phyloP scores from a whole-genome alignment of 2,888 invertebrate genomes.

The Helicoverpa assulta region DNA sequence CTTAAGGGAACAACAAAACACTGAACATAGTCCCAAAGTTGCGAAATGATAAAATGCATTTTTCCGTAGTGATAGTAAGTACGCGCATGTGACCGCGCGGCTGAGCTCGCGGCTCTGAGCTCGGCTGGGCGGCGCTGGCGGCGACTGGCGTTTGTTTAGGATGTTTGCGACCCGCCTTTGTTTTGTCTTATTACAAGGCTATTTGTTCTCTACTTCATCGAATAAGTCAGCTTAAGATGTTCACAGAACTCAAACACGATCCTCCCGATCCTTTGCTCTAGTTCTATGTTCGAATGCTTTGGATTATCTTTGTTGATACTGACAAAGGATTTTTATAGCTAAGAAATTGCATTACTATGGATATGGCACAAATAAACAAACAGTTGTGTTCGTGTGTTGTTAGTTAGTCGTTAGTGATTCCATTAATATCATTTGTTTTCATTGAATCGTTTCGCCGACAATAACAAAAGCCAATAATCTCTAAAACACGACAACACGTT shows the following conservation, averaged over 20 bases:
- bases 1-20: not conserved
- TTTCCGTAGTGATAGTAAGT: not conserved
- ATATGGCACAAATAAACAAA: not conserved
- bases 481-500: conserved; percentile 3
- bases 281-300: conserved; percentile 31
- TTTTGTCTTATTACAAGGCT: conserved; percentile 64
- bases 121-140: conserved; percentile 14
- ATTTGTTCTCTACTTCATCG: conserved; percentile 67
- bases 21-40: not conserved
- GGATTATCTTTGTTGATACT: conserved; percentile 25
- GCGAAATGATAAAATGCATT: not conserved
- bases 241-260: conserved; percentile 57
- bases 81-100: not conserved
- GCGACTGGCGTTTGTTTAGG: conserved; percentile 70
- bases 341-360: not conserved
- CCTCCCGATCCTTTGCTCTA: conserved; percentile 43
- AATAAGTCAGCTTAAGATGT: conserved; percentile 64
- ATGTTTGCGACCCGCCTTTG: conserved; percentile 67
- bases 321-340: conserved; percentile 19
- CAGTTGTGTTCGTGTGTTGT: not conserved
- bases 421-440: not conserved
- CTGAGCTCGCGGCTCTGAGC: conserved; percentile 2
- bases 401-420: not conserved
- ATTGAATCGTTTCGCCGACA: conserved; percentile 3
- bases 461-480: conserved; percentile 9